These are phyloP conservation scores for Sthenelais limicola DNA, from an alignment of 2,888 invertebrate species.

Conservation along the genomic window DNA sequence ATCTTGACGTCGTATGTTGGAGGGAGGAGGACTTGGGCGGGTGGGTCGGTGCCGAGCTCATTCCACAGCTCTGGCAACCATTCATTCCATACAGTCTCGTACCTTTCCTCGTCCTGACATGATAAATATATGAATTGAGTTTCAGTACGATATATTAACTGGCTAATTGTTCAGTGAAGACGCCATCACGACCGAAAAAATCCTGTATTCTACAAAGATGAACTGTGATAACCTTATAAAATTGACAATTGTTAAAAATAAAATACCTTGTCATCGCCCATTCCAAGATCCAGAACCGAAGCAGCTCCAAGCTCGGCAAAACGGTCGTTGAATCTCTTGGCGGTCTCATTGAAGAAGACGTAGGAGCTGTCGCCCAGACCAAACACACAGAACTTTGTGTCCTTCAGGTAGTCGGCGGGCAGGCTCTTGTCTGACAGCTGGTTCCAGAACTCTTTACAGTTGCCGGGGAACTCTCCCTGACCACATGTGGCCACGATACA, in stretches of 20 bases:
- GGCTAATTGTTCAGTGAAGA: no score
- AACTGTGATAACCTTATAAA: no score
- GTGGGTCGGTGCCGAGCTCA: conserved; percentile 51
- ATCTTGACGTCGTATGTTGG: conserved; percentile 47
- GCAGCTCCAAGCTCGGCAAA: conserved; percentile 48
- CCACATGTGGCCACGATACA: conserved; percentile 52
- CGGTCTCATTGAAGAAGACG: conserved; percentile 52
- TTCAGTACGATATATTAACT: no score
- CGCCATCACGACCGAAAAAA: no score
- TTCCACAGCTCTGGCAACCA: conserved; percentile 53
- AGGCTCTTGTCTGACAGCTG: conserved; percentile 44
- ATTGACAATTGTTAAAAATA: no score
- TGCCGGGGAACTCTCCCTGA: conserved; percentile 52
- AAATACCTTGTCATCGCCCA: conserved; percentile 51
- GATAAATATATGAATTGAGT: no score
- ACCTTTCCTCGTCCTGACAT: conserved; percentile 39
- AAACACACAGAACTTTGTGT: conserved; percentile 49
- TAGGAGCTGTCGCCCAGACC: conserved; percentile 51
- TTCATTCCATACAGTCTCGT: conserved; percentile 51
- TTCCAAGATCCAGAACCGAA: conserved; percentile 45
- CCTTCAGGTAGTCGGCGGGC: conserved; percentile 48
- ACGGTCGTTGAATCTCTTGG: conserved; percentile 48
- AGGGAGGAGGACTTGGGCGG: conserved; percentile 48
- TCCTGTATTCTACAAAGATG: no score
- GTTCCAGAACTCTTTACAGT: conserved; percentile 51